These are phyloP conservation scores for Sorex maritimensis DNA, from an alignment of 2,797 vertebrate genomes.

Conservation along the genomic window DNA sequence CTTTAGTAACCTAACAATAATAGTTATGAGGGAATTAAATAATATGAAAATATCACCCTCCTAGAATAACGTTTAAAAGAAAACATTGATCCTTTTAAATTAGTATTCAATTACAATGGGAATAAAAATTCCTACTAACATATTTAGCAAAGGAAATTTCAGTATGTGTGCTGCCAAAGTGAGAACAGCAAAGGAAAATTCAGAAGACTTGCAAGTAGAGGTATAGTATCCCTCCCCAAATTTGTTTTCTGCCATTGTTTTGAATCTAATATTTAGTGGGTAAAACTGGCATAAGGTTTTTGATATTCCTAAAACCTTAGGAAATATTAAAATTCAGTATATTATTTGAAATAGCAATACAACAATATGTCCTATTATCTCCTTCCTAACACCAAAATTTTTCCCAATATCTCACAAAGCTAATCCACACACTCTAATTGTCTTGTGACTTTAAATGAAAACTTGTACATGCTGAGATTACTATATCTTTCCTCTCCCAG, in stretches of 20 bases:
- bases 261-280: slow-evolving; percentile 1
- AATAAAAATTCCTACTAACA: slow-evolving; percentile 27
- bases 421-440: neutral
- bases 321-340: neutral
- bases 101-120: neutral
- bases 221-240: rapidly evolving
- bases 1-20: neutral
- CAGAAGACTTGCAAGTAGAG: slow-evolving; percentile 9
- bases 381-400: neutral
- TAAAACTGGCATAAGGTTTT: neutral
- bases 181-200: neutral
- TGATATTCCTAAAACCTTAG: neutral
- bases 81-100: neutral
- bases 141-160: neutral
- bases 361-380: neutral
- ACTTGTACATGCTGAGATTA: neutral
- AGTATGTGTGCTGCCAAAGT: neutral
- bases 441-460: neutral
- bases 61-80: slow-evolving; percentile 14
- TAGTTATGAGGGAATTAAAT: neutral
- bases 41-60: slow-evolving; percentile 4
- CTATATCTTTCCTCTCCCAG: neutral
- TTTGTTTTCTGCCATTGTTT: neutral
- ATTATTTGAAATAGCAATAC: neutral
- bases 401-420: neutral